Evolutionary conservation across 2,113 vertebrate genomes (phyloP), one percentile per base, ranked within the genome.

Genomic region (Herpailurus yagouaroundi): DNA sequence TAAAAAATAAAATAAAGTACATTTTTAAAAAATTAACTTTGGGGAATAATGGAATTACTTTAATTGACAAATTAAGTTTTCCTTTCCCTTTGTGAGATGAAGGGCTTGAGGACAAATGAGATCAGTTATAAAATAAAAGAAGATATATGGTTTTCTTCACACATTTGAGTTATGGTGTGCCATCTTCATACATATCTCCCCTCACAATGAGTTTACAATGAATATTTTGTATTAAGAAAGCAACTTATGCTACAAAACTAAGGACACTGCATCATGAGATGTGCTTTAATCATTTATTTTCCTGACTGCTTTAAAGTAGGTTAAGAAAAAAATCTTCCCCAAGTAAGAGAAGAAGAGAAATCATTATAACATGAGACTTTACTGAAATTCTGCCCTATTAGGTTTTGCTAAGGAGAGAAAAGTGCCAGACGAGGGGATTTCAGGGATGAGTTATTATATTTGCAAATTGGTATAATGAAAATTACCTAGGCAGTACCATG

Each of bases 391-490:
- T 88, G 41, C 36, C 60, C 60, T 89, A 85, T 77, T 95, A 82
- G 45, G 64, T 74, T 91, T 89, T 91, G 31, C 91, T 88, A 93
- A 94, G 52, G 64, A 90, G 50, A 90, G 29, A 36, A 64, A 96
- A 95, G 74, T 91, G 63, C 82, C 86, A 97, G 95, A 97, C 31
- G 2, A 96, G 57, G 41, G 55, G 36, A 95, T 94, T 96, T 97
- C 68, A 91, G 83, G 92, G 68, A 94, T 97, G 69, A 97, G 74
- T 94, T 88, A 96, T 96, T 95, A 89, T 74, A 95, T 95, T 96
- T 97, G 57, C 77, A 97, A 95, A 94, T 93, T 73, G 93, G 33
- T 76, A 7, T 80, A 93, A 93, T 91, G 85, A 95, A 97, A 98
- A 98, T 98, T 79, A 92, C 69, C 91, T 85, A 96, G 92, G 81